Conservation (phyloP, 2,797 vertebrate genomes). For the Taeniopygia guttata region DNA sequence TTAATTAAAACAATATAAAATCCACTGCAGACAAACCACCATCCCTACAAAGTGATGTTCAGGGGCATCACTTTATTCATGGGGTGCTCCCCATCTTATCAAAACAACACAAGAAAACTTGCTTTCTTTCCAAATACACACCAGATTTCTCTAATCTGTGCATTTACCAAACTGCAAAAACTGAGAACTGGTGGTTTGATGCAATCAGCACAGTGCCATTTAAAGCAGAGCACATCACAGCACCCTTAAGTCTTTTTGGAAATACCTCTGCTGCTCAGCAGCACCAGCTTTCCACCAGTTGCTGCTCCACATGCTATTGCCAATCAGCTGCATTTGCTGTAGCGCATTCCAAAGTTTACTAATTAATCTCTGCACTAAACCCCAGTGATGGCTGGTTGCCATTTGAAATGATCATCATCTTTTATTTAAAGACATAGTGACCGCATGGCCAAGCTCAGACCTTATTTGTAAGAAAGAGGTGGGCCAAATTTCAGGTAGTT, state of each 20-base stretch:
- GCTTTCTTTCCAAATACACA: neutral
- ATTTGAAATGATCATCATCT: constrained; percentile 56
- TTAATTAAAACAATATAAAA: neutral
- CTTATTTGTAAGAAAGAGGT: neutral
- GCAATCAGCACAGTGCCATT: constrained; percentile 46
- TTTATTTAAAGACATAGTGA: constrained; percentile 65
- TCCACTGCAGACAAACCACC: neutral
- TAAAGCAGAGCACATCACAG: constrained; percentile 60
- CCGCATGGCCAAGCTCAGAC: neutral
- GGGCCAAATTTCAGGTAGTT: neutral
- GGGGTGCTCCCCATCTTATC: neutral
- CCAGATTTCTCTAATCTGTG: neutral
- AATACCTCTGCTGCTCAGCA: constrained; percentile 73
- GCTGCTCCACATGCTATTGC: constrained; percentile 85
- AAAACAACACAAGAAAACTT: neutral
- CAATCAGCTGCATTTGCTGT: constrained; percentile 83
- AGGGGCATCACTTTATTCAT: neutral
- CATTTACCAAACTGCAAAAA: neutral
- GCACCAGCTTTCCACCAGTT: constrained; percentile 71
- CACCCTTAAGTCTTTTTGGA: constrained; percentile 73
- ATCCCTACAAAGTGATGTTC: neutral
- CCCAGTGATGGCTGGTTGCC: constrained; percentile 45
- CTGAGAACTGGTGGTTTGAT: neutral
- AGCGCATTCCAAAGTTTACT: constrained; percentile 75
- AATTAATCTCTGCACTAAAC: constrained; percentile 75